These are phyloP conservation scores for Characodon lateralis DNA, from an alignment of 2,797 vertebrate species.

Conservation along the genomic window DNA sequence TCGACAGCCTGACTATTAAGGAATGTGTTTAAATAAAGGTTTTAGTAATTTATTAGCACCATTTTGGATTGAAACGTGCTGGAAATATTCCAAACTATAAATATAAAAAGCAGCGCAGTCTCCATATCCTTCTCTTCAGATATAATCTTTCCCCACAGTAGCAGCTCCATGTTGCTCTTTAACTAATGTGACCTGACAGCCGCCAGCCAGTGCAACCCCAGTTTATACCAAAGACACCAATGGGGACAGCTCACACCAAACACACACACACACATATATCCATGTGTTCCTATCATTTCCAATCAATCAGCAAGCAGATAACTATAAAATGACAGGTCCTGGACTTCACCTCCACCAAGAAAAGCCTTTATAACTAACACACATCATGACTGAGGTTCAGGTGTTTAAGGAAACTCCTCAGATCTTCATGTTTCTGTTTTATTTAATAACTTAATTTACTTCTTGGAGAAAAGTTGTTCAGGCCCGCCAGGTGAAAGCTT, in stretches of 20 bases:
- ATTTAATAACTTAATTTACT: neutral
- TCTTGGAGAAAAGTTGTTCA: neutral
- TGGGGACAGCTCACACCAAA: conserved; percentile 43
- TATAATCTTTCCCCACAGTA: conserved; percentile 28
- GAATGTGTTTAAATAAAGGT: too few species aligned
- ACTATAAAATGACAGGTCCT: conserved; percentile 67
- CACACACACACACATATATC: conserved; percentile 20
- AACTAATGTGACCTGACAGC: conserved; percentile 66
- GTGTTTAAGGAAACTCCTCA: conserved; percentile 31
- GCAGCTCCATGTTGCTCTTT: conserved; percentile 32
- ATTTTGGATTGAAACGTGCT: neutral
- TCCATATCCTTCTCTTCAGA: conserved; percentile 15
- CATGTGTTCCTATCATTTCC: conserved; percentile 54
- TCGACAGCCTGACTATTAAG: too few species aligned
- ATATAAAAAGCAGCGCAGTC: neutral
- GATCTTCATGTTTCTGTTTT: neutral
- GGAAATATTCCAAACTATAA: neutral
- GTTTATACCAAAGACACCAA: conserved; percentile 41
- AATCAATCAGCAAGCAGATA: conserved; percentile 66
- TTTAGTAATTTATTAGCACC: neutral
- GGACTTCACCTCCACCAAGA: conserved; percentile 43
- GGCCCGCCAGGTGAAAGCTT: neutral
- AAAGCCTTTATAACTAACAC: conserved; percentile 15
- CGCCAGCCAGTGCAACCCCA: conserved; percentile 39
- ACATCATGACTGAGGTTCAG: conserved; percentile 21